phyloP scores from a whole-genome alignment of 2,797 vertebrate species.

The Peromyscus nudipes region DNA sequence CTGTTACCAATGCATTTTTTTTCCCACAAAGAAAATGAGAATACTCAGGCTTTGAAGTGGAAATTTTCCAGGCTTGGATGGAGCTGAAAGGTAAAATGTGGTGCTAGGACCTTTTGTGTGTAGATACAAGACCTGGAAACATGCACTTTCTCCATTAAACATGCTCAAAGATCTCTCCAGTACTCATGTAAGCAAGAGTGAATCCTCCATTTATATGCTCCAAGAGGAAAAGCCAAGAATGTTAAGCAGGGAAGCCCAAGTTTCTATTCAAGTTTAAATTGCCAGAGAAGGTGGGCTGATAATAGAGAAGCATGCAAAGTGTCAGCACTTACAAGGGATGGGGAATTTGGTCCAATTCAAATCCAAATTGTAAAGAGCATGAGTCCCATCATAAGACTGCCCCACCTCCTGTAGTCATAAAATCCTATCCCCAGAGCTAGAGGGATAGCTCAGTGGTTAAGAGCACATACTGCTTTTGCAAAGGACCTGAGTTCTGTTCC shows the following conservation, averaged over 20 bases:
- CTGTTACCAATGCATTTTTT: slow-evolving; percentile 62
- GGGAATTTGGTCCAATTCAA: not conserved
- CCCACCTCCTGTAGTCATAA: not conserved
- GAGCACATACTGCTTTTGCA: not conserved
- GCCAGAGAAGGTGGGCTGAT: not conserved
- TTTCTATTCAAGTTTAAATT: slow-evolving; percentile 62
- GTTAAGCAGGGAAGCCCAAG: slow-evolving; percentile 61
- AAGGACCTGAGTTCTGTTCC: not conserved
- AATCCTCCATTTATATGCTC: slow-evolving; percentile 15
- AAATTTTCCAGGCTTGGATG: slow-evolving; percentile 72
- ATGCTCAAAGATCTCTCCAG: slow-evolving; percentile 63
- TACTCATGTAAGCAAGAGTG: slow-evolving; percentile 59
- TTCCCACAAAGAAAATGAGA: slow-evolving; percentile 52
- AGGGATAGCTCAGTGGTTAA: not conserved
- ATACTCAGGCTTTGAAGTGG: slow-evolving; percentile 71
- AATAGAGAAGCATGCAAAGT: not conserved
- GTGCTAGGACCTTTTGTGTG: slow-evolving; percentile 72
- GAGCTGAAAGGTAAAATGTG: slow-evolving; percentile 70
- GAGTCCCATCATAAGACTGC: not conserved
- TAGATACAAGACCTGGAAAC: slow-evolving; percentile 60
- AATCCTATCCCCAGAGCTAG: not conserved
- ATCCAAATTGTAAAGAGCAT: not conserved
- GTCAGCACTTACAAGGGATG: not conserved
- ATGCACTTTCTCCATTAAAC: slow-evolving; percentile 52
- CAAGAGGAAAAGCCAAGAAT: slow-evolving; percentile 55